phyloP scores from a whole-genome alignment of 2,888 invertebrate genomes.

The Adelphocoris suturalis region DNA sequence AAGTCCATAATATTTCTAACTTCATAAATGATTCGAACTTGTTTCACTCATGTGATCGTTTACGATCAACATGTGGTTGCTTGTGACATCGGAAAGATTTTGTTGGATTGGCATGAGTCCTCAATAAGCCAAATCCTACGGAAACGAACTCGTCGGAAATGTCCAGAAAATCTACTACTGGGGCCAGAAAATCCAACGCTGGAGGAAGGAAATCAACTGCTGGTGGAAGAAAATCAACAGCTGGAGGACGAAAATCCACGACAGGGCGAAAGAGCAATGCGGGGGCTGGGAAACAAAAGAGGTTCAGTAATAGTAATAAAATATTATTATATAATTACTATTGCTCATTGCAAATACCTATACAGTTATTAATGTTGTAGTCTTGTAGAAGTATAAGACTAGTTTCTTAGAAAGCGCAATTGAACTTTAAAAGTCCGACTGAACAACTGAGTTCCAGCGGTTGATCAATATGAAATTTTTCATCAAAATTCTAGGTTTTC shows the following conservation, averaged over 20 bases:
- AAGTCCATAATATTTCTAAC: no score
- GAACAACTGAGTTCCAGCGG: no score
- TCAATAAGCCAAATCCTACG: background rate
- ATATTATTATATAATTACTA: no score
- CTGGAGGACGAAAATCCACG: conserved; percentile 43
- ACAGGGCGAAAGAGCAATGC: background rate
- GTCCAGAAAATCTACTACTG: conserved; percentile 22
- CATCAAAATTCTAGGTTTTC: no score
- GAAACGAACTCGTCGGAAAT: background rate
- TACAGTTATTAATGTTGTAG: no score
- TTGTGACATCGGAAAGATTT: background rate
- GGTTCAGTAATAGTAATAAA: background rate
- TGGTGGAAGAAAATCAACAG: conserved; percentile 5
- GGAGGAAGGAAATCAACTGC: conserved; percentile 17
- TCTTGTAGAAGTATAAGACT: no score
- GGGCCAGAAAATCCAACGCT: conserved; percentile 19
- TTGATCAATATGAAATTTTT: no score
- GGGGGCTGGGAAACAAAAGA: background rate
- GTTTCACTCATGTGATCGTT: background rate
- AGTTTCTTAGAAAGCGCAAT: no score
- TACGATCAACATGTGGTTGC: background rate
- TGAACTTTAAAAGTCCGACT: no score
- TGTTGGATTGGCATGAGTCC: background rate
- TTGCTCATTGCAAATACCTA: no score
- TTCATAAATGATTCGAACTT: no score